Base-by-base conservation (phyloP, 2,113 vertebrate genomes). In the Hippocampus zosterae region DNA sequence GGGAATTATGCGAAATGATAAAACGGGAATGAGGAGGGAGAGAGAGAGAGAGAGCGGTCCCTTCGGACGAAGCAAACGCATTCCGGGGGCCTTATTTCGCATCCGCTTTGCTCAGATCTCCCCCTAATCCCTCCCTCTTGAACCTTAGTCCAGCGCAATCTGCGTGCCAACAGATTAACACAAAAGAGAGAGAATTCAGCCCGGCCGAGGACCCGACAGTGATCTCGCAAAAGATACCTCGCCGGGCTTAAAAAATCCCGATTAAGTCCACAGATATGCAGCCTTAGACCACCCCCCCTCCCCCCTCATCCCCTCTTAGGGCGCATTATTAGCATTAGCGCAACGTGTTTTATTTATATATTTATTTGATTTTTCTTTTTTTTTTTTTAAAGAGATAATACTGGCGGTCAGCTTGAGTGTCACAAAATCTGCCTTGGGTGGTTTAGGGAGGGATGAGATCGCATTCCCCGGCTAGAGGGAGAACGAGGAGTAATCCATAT, bases 161-260 rank as follows among this genome's bases (percentile, higher is more conserved):
- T 84, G 85, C 87, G 83, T 84, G 89, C 90, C 88, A 89, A 81
- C 87, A 91, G 90, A 89, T 91, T 91, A 91, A 85, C 90, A 87
- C 90, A 90, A 90, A 89, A 23, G 41, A 44, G 56, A 85, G 87
- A 88, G 88, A 87, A 91, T 89, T 91, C 85, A 87, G 83, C 76
- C 80, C 86, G 86, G 77, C 85, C 82, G 78, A 74, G 77, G 70
- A 84, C 80, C 55, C 76, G 85, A 86, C 86, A 84, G 88, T 82
- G 89, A 90, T 91, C 88, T 88, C 82, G 37, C 86, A 91, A 91
- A 37, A 88, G 88, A 89, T 88, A 82, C 86, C 88, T 88, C 74
- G 78, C 81, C 85, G 18, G 50, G 50, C 50, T n/a, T 21, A 84
- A 89, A 84, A 89, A 91, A 84, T 82, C 82, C 84, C 80, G 88